Evolutionary conservation across 1,140 invertebrate genomes (phyloP).

Genomic region (Fragariocoptes setiger): DNA sequence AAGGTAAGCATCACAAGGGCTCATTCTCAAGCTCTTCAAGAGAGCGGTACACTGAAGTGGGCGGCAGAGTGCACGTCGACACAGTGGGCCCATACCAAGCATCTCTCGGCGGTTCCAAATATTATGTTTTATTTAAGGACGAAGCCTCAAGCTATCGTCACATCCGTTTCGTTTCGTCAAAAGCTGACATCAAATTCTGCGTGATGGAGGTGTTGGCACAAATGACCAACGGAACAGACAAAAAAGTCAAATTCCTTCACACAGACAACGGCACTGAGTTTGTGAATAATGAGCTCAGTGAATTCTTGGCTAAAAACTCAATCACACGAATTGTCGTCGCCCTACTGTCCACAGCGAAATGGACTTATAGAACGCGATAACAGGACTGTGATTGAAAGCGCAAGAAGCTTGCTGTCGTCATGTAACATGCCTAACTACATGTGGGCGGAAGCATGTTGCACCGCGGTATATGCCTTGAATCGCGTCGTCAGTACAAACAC

Average conservation of each 20-base stretch:
- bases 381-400: conserved; percentile 16
- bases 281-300: conserved; percentile 3
- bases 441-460: no score
- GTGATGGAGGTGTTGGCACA: conserved; percentile 1
- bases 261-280: conserved; percentile 8
- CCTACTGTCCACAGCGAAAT: conserved; percentile 21
- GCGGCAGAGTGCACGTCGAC: no score
- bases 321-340: conserved; percentile 17
- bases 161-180: conserved; percentile 4
- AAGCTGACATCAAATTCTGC: background rate
- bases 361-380: conserved; percentile 20
- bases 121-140: conserved; percentile 7
- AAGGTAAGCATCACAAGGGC: no score
- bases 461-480: no score
- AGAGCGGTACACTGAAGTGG: no score
- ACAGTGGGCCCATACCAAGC: no score
- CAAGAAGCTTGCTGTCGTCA: conserved; percentile 17
- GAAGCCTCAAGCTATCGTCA: conserved; percentile 2
- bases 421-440: no score
- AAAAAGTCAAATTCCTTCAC: conserved; percentile 2
- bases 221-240: background rate
- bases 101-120: no score
- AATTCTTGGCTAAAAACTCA: conserved; percentile 1
- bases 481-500: no score
- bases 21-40: no score